Conservation (phyloP, 2,113 vertebrate species). For the Dendropsophus ebraccatus region DNA sequence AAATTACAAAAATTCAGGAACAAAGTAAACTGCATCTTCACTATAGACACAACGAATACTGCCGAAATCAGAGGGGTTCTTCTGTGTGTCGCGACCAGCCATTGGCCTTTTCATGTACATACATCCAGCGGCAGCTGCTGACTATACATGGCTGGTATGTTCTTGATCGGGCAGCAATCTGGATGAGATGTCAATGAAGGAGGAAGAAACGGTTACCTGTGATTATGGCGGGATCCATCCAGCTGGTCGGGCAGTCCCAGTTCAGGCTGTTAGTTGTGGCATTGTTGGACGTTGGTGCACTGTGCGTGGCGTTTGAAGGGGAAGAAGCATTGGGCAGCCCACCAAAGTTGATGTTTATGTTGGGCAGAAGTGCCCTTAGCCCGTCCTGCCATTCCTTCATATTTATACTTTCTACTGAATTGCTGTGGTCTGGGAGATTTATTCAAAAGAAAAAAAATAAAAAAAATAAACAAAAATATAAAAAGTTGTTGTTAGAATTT, state of each 20-base stretch:
- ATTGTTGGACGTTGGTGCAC: constrained; percentile 86
- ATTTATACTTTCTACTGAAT: constrained; percentile 98
- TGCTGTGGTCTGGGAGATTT: constrained; percentile 92
- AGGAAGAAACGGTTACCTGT: constrained; percentile 87
- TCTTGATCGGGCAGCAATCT: neutral
- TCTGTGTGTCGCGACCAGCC: neutral
- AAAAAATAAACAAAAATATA: constrained; percentile 71
- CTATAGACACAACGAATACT: neutral
- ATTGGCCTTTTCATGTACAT: neutral
- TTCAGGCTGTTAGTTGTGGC: constrained; percentile 93
- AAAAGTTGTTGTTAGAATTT: constrained; percentile 71
- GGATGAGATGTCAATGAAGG: constrained; percentile 61
- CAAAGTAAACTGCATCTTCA: neutral
- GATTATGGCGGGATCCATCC: constrained; percentile 99
- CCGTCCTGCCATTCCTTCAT: constrained; percentile 99
- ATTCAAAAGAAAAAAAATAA: constrained; percentile 77
- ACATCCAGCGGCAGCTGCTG: neutral
- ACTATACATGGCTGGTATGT: neutral
- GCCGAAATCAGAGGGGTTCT: neutral
- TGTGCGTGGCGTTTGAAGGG: constrained; percentile 97
- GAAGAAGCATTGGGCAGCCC: constrained; percentile 96
- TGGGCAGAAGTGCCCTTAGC: constrained; percentile 97
- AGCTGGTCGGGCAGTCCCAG: constrained; percentile 96
- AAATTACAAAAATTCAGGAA: neutral
- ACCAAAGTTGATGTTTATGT: constrained; percentile 99